Percentiles rank a stretch among this genome's conserved stretches.
These are phyloP conservation scores for Riptortus pedestris DNA, from an alignment of 1,140 invertebrate genomes.

Conservation along the genomic window DNA sequence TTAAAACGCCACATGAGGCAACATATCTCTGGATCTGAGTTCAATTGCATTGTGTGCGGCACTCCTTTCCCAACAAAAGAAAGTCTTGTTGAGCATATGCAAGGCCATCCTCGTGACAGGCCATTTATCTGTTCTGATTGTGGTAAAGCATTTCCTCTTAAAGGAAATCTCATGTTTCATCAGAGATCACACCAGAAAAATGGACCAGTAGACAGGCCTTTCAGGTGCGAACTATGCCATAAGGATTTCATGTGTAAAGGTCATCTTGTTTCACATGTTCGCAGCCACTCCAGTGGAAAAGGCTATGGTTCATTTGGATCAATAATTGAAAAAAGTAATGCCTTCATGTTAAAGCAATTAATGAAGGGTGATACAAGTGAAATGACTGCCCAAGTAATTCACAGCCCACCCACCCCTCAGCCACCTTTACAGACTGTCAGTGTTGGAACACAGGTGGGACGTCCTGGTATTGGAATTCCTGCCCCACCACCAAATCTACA, in stretches of 20 bases:
- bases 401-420: slow-evolving; percentile 24
- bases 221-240: slow-evolving; percentile 87
- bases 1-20: slow-evolving; percentile 67
- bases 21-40: slow-evolving; percentile 83
- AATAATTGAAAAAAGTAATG: slow-evolving; percentile 65
- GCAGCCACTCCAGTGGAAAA: slow-evolving; percentile 74
- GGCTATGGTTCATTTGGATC: slow-evolving; percentile 67
- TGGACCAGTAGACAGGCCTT: slow-evolving; percentile 76
- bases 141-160: slow-evolving; percentile 35
- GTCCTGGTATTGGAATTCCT: slow-evolving; percentile 32
- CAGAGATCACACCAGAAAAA: slow-evolving; percentile 86
- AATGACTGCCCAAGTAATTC: slow-evolving; percentile 34
- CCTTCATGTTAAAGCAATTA: slow-evolving; percentile 41
- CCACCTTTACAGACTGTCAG: slow-evolving; percentile 31
- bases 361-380: slow-evolving; percentile 42
- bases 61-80: slow-evolving; percentile 81
- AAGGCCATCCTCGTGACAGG: slow-evolving; percentile 69
- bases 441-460: slow-evolving; percentile 34
- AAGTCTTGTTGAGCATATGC: slow-evolving; percentile 69
- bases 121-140: slow-evolving; percentile 35
- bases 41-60: slow-evolving; percentile 73
- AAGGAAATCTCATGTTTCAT: slow-evolving; percentile 45
- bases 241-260: slow-evolving; percentile 95
- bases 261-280: slow-evolving; percentile 77
- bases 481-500: slow-evolving; percentile 28